Evolutionary conservation across 1,140 invertebrate genomes (phyloP).

Genomic region (Saxidomus purpurata): DNA sequence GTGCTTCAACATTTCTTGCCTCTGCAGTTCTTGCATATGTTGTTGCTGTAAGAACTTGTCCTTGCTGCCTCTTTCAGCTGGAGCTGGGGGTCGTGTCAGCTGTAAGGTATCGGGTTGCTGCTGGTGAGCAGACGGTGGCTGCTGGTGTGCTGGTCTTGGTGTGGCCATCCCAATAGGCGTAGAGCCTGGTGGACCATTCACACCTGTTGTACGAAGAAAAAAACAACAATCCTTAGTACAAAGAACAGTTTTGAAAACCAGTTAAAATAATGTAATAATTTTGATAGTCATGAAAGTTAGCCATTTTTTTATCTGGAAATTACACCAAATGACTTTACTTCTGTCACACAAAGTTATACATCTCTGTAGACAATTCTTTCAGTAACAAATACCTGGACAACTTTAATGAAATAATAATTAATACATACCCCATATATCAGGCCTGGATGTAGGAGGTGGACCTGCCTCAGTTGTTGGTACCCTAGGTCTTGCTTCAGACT

Average conservation of each 20-base stretch:
- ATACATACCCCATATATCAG: conserved; percentile 72
- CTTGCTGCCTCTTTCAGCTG: conserved; percentile 31
- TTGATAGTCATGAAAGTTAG: too few species aligned
- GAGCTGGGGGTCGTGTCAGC: conserved; percentile 38
- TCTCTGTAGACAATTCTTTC: too few species aligned
- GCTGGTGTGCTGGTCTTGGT: conserved; percentile 62
- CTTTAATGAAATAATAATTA: too few species aligned
- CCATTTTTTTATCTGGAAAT: too few species aligned
- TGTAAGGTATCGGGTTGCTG: conserved; percentile 61
- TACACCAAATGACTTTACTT: too few species aligned
- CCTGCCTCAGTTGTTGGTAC: conserved; percentile 66
- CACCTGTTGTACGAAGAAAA: neutral
- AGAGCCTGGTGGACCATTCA: conserved; percentile 29
- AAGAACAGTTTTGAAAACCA: too few species aligned
- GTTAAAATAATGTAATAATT: too few species aligned
- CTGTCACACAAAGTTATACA: too few species aligned
- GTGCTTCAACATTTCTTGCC: conserved; percentile 61
- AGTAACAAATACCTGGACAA: too few species aligned
- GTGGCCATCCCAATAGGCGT: neutral
- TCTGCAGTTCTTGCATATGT: conserved; percentile 54
- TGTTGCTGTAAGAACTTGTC: conserved; percentile 61
- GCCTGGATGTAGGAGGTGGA: conserved; percentile 43
- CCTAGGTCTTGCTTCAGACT: conserved; percentile 58
- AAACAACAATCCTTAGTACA: neutral
- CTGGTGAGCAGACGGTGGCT: conserved; percentile 72